Evolutionary conservation across 2,113 vertebrate species (phyloP).

Genomic region (Machaerirhynchus nigripectus): DNA sequence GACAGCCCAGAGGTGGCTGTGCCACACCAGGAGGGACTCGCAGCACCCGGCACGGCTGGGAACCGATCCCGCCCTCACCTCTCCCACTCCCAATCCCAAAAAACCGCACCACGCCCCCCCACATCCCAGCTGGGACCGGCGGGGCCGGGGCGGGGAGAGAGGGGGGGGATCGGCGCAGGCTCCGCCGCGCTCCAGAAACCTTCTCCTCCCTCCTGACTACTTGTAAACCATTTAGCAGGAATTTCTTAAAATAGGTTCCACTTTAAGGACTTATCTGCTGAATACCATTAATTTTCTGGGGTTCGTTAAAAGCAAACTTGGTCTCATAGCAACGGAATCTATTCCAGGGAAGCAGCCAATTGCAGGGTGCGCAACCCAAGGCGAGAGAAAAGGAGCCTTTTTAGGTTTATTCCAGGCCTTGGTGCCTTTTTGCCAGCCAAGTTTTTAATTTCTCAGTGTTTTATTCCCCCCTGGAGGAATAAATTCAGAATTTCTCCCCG

Average conservation of each 20-base stretch:
- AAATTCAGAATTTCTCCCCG: not conserved
- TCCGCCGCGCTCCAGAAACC: not conserved
- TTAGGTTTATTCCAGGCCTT: constrained; percentile 38
- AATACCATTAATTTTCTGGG: constrained; percentile 72
- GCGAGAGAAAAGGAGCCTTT: constrained; percentile 33
- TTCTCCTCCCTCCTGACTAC: constrained; percentile 28
- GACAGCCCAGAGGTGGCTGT: not conserved
- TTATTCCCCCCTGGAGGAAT: not conserved
- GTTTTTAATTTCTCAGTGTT: constrained; percentile 34
- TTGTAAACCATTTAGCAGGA: constrained; percentile 49
- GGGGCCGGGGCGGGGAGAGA: too few species aligned
- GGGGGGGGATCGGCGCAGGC: not conserved
- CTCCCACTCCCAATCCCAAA: not conserved
- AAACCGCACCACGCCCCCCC: fast-evolving
- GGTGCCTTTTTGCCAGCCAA: not conserved
- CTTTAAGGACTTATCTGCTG: constrained; percentile 64
- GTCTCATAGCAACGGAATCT: constrained; percentile 68
- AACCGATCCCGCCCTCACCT: fast-evolving
- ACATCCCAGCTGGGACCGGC: not conserved
- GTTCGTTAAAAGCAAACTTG: constrained; percentile 71
- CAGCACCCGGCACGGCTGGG: fast-evolving
- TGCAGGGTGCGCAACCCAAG: constrained; percentile 24
- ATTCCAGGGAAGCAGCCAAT: constrained; percentile 58
- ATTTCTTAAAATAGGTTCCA: constrained; percentile 67
- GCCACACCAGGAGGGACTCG: not conserved